Percentiles rank a stretch among this genome's conserved stretches.
Conservation (phyloP, 37 sponge, comb jelly and placozoan species). For the Haliclona indistincta region DNA sequence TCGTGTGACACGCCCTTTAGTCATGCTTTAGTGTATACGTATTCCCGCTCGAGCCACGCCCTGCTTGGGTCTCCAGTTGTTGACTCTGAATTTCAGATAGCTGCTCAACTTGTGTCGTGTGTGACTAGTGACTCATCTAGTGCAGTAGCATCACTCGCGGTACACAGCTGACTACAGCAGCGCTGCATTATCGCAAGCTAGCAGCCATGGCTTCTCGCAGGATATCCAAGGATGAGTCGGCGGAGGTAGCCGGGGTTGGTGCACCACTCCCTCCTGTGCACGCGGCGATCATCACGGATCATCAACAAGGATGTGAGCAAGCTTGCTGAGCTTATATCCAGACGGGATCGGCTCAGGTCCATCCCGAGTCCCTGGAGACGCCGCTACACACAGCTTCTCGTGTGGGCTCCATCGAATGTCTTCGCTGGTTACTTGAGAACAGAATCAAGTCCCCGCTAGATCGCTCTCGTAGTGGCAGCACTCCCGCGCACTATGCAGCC, state of each 20-base stretch:
- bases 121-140: too few species aligned
- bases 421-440: constrained; percentile 51
- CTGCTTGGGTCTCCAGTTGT: too few species aligned
- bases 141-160: too few species aligned
- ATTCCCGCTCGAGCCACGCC: too few species aligned
- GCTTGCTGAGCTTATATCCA: constrained; percentile 39
- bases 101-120: too few species aligned
- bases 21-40: too few species aligned
- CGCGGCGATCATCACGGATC: constrained; percentile 46
- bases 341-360: constrained; percentile 26
- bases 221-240: background rate
- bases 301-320: constrained; percentile 40
- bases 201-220: too few species aligned
- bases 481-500: constrained; percentile 84
- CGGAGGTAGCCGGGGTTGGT: background rate
- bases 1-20: too few species aligned
- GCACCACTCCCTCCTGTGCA: constrained; percentile 29
- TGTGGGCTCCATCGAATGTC: constrained; percentile 26
- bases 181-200: too few species aligned
- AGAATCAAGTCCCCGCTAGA: background rate
- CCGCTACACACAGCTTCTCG: constrained; percentile 72
- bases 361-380: constrained; percentile 43
- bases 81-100: too few species aligned
- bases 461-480: constrained; percentile 60
- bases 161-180: too few species aligned